Evolutionary conservation across 2,888 invertebrate species (phyloP).

Genomic region (Orthosia incerta): DNA sequence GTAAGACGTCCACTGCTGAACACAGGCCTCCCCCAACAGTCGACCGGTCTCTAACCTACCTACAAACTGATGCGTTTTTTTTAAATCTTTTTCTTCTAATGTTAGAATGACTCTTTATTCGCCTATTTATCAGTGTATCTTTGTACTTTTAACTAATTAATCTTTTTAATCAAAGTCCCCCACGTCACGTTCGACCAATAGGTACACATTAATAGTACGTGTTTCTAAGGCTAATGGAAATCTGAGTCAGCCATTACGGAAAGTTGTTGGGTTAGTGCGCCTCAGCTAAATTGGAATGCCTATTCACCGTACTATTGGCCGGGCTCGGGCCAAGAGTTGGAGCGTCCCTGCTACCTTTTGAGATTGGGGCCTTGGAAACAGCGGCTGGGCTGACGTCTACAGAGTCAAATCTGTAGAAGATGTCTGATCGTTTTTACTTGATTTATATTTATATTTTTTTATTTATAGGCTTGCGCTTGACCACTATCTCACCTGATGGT

Average conservation of each 20-base stretch:
- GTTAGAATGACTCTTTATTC: not conserved
- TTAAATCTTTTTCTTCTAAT: not conserved
- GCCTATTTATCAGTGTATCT: not conserved
- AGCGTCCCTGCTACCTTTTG: slow-evolving; percentile 36
- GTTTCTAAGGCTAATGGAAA: slow-evolving; percentile 40
- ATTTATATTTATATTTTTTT: too few relatives aligned
- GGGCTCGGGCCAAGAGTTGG: slow-evolving; percentile 37
- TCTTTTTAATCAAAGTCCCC: slow-evolving; percentile 28
- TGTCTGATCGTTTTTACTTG: too few relatives aligned
- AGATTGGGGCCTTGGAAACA: slow-evolving; percentile 32
- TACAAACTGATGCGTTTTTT: not conserved
- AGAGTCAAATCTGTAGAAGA: too few relatives aligned
- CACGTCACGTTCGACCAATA: slow-evolving; percentile 29
- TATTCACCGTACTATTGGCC: slow-evolving; percentile 65
- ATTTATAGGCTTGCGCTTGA: too few relatives aligned
- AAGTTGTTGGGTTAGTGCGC: slow-evolving; percentile 43
- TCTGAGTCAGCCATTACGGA: slow-evolving; percentile 43
- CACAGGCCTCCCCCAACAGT: too few relatives aligned
- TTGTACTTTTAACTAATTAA: slow-evolving; percentile 6
- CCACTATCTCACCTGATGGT: too few relatives aligned
- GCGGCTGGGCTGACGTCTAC: not conserved
- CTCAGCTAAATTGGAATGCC: slow-evolving; percentile 68
- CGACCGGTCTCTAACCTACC: too few relatives aligned
- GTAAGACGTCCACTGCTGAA: too few relatives aligned
- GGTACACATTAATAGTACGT: slow-evolving; percentile 41